Conservation (phyloP, 2,797 vertebrate species). For the Sebastes iracundus region DNA sequence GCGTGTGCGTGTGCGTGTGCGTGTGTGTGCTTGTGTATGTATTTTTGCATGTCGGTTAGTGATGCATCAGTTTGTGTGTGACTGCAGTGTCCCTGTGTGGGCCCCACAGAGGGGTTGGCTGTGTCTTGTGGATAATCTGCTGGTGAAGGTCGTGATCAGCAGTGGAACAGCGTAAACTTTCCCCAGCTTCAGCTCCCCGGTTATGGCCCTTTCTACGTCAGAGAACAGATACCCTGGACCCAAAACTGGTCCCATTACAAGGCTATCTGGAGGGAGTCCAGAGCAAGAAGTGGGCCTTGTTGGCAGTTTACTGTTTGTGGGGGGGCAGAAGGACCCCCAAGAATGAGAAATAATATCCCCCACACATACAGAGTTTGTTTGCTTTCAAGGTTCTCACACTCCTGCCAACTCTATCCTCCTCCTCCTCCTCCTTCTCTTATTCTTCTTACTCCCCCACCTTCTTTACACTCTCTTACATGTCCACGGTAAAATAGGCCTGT, state of each 20-base stretch:
- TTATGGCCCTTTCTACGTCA: conserved; percentile 67
- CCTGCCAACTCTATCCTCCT: conserved; percentile 28
- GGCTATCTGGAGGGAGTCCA: conserved; percentile 43
- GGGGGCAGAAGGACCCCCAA: conserved; percentile 46
- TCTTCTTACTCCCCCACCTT: conserved; percentile 2
- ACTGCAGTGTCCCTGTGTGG: conserved; percentile 48
- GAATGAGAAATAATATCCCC: conserved; percentile 58
- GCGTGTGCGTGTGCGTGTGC: background rate
- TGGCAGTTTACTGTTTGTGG: conserved; percentile 40
- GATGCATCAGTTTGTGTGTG: conserved; percentile 30
- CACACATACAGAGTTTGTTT: conserved; percentile 53
- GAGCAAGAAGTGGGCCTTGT: conserved; percentile 37
- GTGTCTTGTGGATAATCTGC: conserved; percentile 63
- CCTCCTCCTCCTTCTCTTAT: background rate
- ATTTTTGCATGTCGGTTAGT: conserved; percentile 30
- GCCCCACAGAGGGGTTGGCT: conserved; percentile 55
- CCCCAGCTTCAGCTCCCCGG: conserved; percentile 34
- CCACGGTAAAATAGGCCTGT: conserved; percentile 14
- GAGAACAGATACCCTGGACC: conserved; percentile 52
- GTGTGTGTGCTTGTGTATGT: conserved; percentile 24
- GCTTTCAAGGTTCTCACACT: conserved; percentile 40
- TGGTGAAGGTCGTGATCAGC: conserved; percentile 66
- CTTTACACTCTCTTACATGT: background rate
- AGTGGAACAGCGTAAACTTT: conserved; percentile 56
- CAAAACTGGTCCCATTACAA: conserved; percentile 32